These are phyloP conservation scores for Micoletzkya japonica DNA, from an alignment of 2,888 invertebrate genomes.

Conservation along the genomic window DNA sequence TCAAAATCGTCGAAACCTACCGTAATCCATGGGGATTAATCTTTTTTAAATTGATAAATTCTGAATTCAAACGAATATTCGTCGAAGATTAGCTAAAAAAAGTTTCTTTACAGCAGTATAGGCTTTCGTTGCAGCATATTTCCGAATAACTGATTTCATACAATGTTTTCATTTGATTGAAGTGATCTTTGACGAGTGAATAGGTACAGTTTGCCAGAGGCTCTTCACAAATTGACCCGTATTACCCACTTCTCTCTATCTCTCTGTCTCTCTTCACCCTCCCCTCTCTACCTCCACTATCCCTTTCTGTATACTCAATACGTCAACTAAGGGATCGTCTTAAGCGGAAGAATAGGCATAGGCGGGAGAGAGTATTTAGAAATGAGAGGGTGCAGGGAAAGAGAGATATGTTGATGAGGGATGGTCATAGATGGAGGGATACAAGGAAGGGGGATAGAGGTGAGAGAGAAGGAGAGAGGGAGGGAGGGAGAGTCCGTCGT, in stretches of 20 bases:
- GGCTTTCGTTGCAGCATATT: no score
- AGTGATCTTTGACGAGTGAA: background rate
- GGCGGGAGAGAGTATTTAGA: background rate
- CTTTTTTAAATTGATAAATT: no score
- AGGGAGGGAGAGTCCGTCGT: background rate
- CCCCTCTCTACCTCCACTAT: background rate
- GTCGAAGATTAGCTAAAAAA: no score
- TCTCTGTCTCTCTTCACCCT: background rate
- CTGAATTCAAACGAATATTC: no score
- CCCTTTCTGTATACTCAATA: background rate
- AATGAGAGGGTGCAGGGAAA: background rate
- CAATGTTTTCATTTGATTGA: background rate
- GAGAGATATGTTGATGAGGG: background rate
- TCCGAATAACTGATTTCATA: background rate
- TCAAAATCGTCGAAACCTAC: no score
- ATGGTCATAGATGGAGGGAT: no score
- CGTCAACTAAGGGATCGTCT: background rate
- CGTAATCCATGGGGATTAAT: no score
- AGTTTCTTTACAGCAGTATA: no score
- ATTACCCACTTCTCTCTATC: background rate
- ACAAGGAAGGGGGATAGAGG: no score
- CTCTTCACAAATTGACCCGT: background rate
- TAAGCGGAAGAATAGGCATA: slow-evolving; percentile 11
- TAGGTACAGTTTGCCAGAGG: background rate
- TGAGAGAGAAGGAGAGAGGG: background rate